These are phyloP conservation scores for Glomeris marginata DNA, from an alignment of 2,888 invertebrate species.

Conservation along the genomic window DNA sequence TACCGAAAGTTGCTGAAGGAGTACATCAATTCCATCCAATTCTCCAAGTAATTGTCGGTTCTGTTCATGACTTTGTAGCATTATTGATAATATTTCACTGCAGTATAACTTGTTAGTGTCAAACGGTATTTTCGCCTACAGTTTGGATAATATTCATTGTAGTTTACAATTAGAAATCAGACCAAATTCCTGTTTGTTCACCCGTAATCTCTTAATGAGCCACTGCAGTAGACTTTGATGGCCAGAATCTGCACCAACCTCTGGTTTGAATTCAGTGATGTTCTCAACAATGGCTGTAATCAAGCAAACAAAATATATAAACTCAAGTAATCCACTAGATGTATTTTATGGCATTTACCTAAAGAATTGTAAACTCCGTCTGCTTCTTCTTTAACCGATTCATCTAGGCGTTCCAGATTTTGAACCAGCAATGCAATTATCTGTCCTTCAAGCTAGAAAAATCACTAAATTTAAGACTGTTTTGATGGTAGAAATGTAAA, in stretches of 20 bases:
- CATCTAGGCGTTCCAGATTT: conserved; percentile 85
- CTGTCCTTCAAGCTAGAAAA: conserved; percentile 57
- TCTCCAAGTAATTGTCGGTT: conserved; percentile 72
- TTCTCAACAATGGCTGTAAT: conserved; percentile 78
- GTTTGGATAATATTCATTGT: no score
- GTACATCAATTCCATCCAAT: conserved; percentile 86
- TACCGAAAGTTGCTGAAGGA: conserved; percentile 85
- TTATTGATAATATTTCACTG: conserved; percentile 87
- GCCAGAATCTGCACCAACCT: conserved; percentile 66
- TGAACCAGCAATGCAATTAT: conserved; percentile 78
- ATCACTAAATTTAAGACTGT: neutral
- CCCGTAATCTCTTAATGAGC: conserved; percentile 71
- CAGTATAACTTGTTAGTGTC: conserved; percentile 91
- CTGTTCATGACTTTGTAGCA: conserved; percentile 76
- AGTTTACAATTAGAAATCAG: conserved; percentile 3
- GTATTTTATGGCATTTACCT: conserved; percentile 35
- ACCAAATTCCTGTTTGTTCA: conserved; percentile 27
- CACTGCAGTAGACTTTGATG: conserved; percentile 83
- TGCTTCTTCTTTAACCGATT: conserved; percentile 78
- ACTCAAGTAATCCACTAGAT: neutral
- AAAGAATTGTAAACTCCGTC: conserved; percentile 93
- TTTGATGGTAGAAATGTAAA: conserved; percentile 2
- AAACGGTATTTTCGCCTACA: conserved; percentile 63
- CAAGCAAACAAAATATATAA: conserved; percentile 1
- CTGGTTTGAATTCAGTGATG: conserved; percentile 74